These are phyloP conservation scores for Takifugu bimaculatus DNA, from an alignment of 2,113 vertebrate genomes.

Conservation along the genomic window DNA sequence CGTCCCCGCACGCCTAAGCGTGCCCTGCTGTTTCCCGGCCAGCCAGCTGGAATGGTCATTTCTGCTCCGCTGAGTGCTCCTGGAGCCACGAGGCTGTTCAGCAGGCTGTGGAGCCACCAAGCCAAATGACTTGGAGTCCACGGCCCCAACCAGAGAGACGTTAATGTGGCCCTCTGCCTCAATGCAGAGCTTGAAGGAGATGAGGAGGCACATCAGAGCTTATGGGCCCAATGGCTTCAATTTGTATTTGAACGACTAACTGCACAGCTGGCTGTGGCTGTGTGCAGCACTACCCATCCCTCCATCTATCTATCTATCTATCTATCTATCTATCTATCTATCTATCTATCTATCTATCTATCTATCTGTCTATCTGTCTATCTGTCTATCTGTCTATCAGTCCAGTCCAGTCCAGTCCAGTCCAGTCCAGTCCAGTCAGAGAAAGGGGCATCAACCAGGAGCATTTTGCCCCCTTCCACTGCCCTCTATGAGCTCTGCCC, in stretches of 20 bases:
- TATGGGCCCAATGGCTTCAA: background rate
- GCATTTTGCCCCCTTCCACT: background rate
- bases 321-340: no score
- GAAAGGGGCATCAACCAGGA: constrained; percentile 42
- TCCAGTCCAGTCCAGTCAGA: constrained; percentile 10
- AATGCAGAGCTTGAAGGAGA: background rate
- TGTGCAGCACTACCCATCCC: background rate
- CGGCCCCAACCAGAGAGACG: constrained; percentile 21
- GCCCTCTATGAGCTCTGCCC: constrained; percentile 39
- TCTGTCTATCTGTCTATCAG: background rate
- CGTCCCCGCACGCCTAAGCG: constrained; percentile 50
- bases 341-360: no score
- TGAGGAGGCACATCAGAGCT: background rate
- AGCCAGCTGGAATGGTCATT: constrained; percentile 61
- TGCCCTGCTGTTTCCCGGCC: constrained; percentile 48
- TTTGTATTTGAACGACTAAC: background rate
- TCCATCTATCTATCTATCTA: no score
- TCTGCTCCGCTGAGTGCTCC: constrained; percentile 49
- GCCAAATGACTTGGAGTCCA: constrained; percentile 39
- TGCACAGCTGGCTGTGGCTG: background rate
- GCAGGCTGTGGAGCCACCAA: constrained; percentile 31
- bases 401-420: background rate
- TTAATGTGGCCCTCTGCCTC: constrained; percentile 20
- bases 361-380: no score
- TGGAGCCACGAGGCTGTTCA: constrained; percentile 31